Evolutionary conservation across 2,888 invertebrate species (phyloP), one percentile per base, ranked within the genome.

Genomic region (Aleiodes alternator): DNA sequence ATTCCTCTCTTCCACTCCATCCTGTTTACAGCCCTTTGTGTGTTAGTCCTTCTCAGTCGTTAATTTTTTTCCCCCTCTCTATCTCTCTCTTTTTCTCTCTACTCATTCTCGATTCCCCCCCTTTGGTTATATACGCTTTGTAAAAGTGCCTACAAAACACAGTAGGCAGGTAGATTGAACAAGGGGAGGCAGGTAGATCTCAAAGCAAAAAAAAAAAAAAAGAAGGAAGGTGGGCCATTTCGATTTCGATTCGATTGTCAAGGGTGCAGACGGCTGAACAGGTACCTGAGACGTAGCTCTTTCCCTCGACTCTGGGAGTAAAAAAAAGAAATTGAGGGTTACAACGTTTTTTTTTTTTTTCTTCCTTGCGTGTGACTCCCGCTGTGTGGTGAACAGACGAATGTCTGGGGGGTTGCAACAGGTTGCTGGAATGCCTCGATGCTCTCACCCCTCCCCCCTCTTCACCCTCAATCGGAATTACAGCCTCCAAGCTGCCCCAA

Each of bases 331-430:
- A 56, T 11, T 23, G 73, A 34, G 73, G 76, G 78, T 72, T 79
- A 81, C 78, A 80, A 77, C 75, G 77, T 82, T 82, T 81, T 81
- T 78, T 75, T 76, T 76, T 71, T 57, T 8, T 57, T 59, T 23
- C 23, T 66, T 71, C 73, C 59, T 66, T 64, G 74, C 55, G 69
- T 71, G 76, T 23, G 69, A 68, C 68, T 68, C 68, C 51, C 51
- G 51, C 68, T 68, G 51, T 68, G 51, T n/a, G 68, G 51, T 68
- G 43, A 64, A 64, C 64, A 64, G 64, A 68, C 51, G 14, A 31
- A 43, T 78, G 78, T 81, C 78, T 80, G 81, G 82, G 81, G 84
- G 82, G 84, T 84, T 84, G 86, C 85, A 86, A 86, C 85, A 86
- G 85, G 85, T 86, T 86, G 76, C 68, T 71, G 53, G 64, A 59